Evolutionary conservation across 2,797 vertebrate species (phyloP).

Genomic region (Falco rusticolus): DNA sequence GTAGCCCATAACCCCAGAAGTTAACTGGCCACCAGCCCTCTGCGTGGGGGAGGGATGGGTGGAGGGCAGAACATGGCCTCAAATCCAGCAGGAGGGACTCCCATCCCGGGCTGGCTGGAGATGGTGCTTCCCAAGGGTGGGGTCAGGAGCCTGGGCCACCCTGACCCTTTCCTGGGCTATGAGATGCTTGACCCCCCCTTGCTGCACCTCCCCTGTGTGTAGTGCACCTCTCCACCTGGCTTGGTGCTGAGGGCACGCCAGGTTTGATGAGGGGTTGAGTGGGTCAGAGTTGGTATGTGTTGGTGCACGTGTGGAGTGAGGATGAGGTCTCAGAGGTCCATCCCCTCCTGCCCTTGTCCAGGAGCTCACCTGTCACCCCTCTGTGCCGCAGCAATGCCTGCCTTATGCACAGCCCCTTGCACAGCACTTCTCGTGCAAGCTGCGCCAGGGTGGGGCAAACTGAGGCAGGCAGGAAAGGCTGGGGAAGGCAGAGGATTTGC

Average conservation of each 20-base stretch:
- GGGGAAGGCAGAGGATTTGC: neutral
- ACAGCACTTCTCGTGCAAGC: neutral
- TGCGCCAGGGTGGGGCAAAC: neutral
- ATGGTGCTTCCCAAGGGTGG: neutral
- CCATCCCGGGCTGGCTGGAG: neutral
- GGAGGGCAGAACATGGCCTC: neutral
- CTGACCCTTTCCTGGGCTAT: neutral
- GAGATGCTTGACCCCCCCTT: fast-evolving
- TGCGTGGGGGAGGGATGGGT: neutral
- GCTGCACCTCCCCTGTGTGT: neutral
- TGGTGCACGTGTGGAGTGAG: neutral
- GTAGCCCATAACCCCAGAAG: neutral
- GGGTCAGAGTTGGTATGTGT: fast-evolving
- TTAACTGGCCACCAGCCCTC: neutral
- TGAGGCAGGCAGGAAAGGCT: neutral
- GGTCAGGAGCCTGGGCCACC: neutral
- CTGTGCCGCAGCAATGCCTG: neutral
- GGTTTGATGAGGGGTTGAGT: fast-evolving
- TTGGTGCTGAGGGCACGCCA: fast-evolving
- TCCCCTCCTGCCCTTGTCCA: neutral
- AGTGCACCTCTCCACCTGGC: fast-evolving
- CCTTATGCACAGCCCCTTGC: fast-evolving
- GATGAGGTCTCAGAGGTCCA: too few relatives aligned
- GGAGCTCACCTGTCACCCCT: neutral
- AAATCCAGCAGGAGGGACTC: neutral